These are phyloP conservation scores for Paradoxurus hermaphroditus DNA, from an alignment of 2,113 vertebrate genomes.

Conservation along the genomic window DNA sequence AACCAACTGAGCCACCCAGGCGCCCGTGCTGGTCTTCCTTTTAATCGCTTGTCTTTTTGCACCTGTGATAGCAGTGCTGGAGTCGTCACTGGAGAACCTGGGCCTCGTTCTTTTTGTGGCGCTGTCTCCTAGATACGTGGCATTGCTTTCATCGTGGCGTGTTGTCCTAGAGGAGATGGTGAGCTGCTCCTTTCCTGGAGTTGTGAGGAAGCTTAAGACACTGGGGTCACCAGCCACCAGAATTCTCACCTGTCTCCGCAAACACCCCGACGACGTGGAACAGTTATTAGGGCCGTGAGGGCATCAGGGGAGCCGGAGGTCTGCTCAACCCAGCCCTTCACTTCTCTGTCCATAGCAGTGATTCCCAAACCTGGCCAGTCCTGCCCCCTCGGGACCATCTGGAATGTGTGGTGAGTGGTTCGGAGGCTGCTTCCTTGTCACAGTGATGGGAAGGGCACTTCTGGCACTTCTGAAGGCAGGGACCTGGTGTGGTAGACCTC, in stretches of 20 bases:
- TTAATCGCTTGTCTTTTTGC: not conserved
- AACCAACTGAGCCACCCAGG: no score
- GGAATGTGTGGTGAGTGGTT: not conserved
- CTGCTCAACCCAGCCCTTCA: not conserved
- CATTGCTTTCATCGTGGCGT: rapidly evolving
- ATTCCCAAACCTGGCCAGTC: not conserved
- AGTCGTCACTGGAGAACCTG: not conserved
- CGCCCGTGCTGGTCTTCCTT: not conserved
- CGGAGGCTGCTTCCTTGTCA: not conserved
- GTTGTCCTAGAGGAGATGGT: not conserved
- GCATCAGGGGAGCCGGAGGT: not conserved
- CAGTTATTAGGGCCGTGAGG: not conserved
- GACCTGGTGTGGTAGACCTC: not conserved
- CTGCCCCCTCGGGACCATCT: rapidly evolving
- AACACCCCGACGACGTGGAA: not conserved
- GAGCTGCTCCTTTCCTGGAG: not conserved
- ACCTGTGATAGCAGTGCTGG: not conserved
- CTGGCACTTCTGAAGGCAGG: not conserved
- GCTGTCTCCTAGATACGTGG: rapidly evolving
- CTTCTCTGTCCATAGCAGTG: not conserved
- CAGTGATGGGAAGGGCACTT: not conserved
- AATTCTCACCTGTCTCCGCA: not conserved
- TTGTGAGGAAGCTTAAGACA: not conserved
- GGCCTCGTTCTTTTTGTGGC: rapidly evolving
- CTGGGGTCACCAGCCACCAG: not conserved